phyloP scores from a whole-genome alignment of 2,113 vertebrate genomes.

The Oreochromis aureus region DNA sequence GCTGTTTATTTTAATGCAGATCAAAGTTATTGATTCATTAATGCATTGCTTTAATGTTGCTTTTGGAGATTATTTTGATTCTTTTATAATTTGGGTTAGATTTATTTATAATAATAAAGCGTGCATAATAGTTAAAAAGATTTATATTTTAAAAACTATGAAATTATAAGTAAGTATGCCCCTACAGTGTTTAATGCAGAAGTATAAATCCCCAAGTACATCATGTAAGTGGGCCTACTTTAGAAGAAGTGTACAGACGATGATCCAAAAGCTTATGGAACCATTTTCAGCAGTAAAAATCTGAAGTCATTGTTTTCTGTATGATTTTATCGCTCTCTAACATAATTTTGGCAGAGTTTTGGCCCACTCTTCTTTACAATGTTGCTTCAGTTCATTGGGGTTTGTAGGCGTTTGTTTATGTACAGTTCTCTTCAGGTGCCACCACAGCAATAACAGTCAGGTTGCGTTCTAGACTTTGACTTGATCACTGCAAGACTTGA shows the following conservation, averaged over 20 bases:
- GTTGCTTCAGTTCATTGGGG: neutral
- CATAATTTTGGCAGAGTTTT: neutral
- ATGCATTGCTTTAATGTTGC: neutral
- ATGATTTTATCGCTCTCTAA: neutral
- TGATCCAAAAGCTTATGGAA: neutral
- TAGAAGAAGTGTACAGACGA: neutral
- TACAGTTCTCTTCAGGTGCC: neutral
- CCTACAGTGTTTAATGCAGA: neutral
- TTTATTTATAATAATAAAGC: neutral
- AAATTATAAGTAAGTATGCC: neutral
- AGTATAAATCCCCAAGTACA: neutral
- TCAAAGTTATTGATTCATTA: neutral
- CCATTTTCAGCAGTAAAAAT: neutral
- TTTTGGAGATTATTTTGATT: neutral
- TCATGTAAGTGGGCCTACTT: neutral
- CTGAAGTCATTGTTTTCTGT: neutral
- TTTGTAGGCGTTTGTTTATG: neutral
- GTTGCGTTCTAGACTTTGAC: neutral
- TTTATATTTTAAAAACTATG: neutral
- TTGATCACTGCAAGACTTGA: neutral
- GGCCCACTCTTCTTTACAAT: neutral
- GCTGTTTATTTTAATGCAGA: neutral
- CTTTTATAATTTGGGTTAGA: neutral
- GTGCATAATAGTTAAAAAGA: fast-evolving
- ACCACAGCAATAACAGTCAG: neutral